Evolutionary conservation across 2,797 vertebrate species (phyloP).

Genomic region (Rhyacichthys aspro): DNA sequence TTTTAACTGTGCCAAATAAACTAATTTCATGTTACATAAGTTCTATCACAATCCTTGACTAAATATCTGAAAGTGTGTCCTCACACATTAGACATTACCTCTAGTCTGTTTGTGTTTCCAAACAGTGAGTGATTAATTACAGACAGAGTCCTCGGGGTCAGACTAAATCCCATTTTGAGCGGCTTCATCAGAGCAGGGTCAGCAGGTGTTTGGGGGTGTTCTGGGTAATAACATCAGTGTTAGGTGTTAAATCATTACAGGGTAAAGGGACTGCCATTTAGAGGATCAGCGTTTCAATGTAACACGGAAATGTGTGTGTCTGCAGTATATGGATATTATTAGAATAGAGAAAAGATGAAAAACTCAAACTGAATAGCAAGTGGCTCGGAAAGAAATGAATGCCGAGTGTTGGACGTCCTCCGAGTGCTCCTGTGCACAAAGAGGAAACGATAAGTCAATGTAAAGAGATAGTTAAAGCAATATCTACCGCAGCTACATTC

Average conservation of each 20-base stretch:
- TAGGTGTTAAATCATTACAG: slow-evolving; percentile 44
- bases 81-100: slow-evolving; percentile 36
- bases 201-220: slow-evolving; percentile 45
- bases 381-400: slow-evolving; percentile 45
- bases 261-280: slow-evolving; percentile 30
- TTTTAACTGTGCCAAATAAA: too few relatives aligned
- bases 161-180: slow-evolving; percentile 51
- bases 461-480: slow-evolving; percentile 36
- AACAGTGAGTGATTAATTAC: slow-evolving; percentile 56
- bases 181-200: slow-evolving; percentile 41
- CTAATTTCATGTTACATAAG: too few relatives aligned
- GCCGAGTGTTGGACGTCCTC: slow-evolving; percentile 36
- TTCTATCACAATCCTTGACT: too few relatives aligned
- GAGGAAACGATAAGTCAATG: slow-evolving; percentile 46
- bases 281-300: slow-evolving; percentile 26
- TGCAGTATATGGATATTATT: slow-evolving; percentile 34
- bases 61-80: too few relatives aligned
- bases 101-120: slow-evolving; percentile 45
- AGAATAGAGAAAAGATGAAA: slow-evolving; percentile 26
- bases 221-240: slow-evolving; percentile 44
- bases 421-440: slow-evolving; percentile 31
- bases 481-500: slow-evolving; percentile 10
- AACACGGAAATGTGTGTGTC: slow-evolving; percentile 21
- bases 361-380: slow-evolving; percentile 57
- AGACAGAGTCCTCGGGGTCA: slow-evolving; percentile 23